These are phyloP conservation scores for Lingula anatina DNA, from an alignment of 2,888 invertebrate genomes.

Conservation along the genomic window DNA sequence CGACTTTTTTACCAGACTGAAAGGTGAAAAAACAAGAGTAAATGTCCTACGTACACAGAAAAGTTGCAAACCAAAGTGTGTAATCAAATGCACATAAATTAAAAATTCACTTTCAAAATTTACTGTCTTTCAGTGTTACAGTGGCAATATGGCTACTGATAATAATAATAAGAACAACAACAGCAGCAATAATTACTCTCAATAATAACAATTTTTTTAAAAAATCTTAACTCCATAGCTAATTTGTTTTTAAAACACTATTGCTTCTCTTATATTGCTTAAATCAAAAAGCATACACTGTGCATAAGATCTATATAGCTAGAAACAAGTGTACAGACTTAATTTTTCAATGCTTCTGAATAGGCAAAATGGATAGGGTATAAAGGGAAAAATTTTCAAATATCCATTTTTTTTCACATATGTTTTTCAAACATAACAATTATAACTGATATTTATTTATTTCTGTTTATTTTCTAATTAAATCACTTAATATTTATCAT, in stretches of 20 bases:
- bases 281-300: too few species aligned
- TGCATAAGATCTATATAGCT: too few species aligned
- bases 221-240: too few species aligned
- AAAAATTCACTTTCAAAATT: not conserved
- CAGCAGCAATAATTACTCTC: too few species aligned
- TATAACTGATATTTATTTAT: not conserved
- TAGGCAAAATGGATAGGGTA: not conserved
- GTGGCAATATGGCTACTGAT: too few species aligned
- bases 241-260: too few species aligned
- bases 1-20: constrained; percentile 62
- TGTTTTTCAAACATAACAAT: not conserved
- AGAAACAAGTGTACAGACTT: not conserved
- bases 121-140: too few species aligned
- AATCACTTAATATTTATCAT: not conserved
- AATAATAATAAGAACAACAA: too few species aligned
- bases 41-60: not conserved
- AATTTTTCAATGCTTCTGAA: too few species aligned
- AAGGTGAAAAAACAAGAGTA: constrained; percentile 19
- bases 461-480: not conserved
- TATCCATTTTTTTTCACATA: not conserved
- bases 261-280: too few species aligned
- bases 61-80: not conserved
- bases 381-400: not conserved
- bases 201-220: too few species aligned
- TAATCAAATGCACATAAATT: not conserved